Evolutionary conservation across 2,888 invertebrate genomes (phyloP).

Genomic region (Endomychus coccineus): DNA sequence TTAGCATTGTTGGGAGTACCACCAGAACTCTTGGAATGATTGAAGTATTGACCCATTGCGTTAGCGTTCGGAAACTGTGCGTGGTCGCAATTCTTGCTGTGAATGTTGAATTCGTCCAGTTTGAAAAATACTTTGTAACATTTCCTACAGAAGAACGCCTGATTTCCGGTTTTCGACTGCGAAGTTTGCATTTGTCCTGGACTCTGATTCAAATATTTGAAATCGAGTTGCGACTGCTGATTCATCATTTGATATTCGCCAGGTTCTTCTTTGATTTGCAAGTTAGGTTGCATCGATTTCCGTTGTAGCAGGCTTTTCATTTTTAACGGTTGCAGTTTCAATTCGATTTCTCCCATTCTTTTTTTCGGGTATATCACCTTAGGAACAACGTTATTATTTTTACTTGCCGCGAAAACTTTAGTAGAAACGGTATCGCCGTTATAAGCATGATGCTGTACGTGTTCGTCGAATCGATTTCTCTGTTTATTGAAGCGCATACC

Average conservation of each 20-base stretch:
- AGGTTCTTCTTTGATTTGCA: conserved; percentile 18
- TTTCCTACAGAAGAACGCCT: conserved; percentile 43
- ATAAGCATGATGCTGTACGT: conserved; percentile 33
- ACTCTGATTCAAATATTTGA: background rate
- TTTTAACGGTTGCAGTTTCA: conserved; percentile 19
- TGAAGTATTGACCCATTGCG: conserved; percentile 10
- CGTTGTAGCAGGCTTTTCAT: conserved; percentile 27
- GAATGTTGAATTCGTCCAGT: conserved; percentile 41
- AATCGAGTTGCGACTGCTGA: background rate
- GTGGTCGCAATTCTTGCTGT: conserved; percentile 35
- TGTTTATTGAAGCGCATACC: conserved; percentile 41
- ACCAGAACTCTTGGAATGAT: too few relatives aligned
- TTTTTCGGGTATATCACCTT: conserved; percentile 31
- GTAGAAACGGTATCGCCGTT: conserved; percentile 33
- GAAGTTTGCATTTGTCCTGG: conserved; percentile 19
- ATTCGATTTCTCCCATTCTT: conserved; percentile 16
- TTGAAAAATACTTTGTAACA: conserved; percentile 43
- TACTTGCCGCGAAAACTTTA: conserved; percentile 36
- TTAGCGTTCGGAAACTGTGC: conserved; percentile 25
- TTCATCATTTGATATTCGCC: conserved; percentile 3
- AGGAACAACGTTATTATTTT: conserved; percentile 32
- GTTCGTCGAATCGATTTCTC: conserved; percentile 34
- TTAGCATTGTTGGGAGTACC: conserved; percentile 5
- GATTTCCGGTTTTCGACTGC: conserved; percentile 32
- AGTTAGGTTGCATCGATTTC: conserved; percentile 8